Evolutionary conservation across 2,113 vertebrate species (phyloP).

Genomic region (Astur gentilis): DNA sequence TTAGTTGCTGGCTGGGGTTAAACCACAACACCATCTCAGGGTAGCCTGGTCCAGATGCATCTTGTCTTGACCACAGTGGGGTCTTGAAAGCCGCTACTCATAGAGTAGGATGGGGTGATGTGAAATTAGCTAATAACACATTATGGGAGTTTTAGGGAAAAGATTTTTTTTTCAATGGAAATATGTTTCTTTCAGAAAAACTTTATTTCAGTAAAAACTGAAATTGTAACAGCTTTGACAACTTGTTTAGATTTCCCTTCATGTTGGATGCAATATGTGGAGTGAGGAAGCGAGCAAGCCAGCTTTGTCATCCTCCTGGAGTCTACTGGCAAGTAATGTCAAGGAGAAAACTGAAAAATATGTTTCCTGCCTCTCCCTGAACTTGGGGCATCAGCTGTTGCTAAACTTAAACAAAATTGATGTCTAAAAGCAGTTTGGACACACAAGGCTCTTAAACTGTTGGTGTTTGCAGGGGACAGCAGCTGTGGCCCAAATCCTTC

Average conservation of each 20-base stretch:
- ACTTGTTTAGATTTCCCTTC: not conserved
- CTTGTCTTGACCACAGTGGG: not conserved
- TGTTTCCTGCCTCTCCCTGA: not conserved
- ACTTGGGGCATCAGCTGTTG: not conserved
- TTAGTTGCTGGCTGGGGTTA: too few species aligned
- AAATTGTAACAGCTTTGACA: not conserved
- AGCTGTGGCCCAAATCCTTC: not conserved
- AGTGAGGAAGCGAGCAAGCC: not conserved
- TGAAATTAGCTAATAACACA: not conserved
- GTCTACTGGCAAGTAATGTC: not conserved
- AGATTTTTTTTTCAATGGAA: not conserved
- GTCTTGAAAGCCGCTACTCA: not conserved
- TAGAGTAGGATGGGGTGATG: rapidly evolving
- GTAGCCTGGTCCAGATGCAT: not conserved
- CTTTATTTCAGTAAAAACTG: not conserved
- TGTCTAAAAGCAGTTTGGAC: not conserved
- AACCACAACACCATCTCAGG: not conserved
- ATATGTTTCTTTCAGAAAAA: not conserved
- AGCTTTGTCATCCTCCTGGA: not conserved
- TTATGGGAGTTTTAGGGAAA: not conserved
- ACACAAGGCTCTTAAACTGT: not conserved
- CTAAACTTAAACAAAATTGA: not conserved
- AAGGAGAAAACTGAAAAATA: not conserved
- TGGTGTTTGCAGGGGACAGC: not conserved
- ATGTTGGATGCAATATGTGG: not conserved